Percentiles rank a stretch among this genome's conserved stretches.
phyloP scores from a whole-genome alignment of 2,113 vertebrate species.

The Gambusia holbrooki region DNA sequence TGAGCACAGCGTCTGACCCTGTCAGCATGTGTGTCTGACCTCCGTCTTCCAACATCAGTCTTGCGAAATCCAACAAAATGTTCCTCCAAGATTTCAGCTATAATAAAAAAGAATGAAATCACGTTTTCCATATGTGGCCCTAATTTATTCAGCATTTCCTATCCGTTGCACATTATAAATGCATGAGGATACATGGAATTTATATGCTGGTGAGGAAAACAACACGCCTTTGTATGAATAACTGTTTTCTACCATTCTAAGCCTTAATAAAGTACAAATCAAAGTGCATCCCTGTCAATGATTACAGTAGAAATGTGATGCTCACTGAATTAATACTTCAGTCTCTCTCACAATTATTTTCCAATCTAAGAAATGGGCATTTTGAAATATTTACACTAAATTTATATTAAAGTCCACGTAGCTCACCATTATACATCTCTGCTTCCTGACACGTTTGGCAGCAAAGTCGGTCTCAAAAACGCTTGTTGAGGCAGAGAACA shows the following conservation, averaged over 20 bases:
- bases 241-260: constrained; percentile 22
- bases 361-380: neutral
- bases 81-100: constrained; percentile 3
- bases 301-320: neutral
- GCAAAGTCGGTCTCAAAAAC: constrained; percentile 1
- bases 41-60: neutral
- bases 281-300: neutral
- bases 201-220: neutral
- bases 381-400: neutral
- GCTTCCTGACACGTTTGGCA: neutral
- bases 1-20: neutral
- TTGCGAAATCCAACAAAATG: neutral
- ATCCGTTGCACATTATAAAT: neutral
- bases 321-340: neutral
- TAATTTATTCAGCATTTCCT: neutral
- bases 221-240: neutral
- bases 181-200: constrained; percentile 10
- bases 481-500: constrained; percentile 39
- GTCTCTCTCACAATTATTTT: too few relatives aligned
- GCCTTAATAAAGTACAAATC: neutral
- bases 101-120: constrained; percentile 10
- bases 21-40: neutral
- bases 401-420: neutral
- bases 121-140: constrained; percentile 1
- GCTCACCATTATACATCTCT: neutral